A percentile compares a stretch with the other conserved stretches of the same genome.
phyloP scores from a whole-genome alignment of 2,113 vertebrate genomes.

The Danio rerio region DNA sequence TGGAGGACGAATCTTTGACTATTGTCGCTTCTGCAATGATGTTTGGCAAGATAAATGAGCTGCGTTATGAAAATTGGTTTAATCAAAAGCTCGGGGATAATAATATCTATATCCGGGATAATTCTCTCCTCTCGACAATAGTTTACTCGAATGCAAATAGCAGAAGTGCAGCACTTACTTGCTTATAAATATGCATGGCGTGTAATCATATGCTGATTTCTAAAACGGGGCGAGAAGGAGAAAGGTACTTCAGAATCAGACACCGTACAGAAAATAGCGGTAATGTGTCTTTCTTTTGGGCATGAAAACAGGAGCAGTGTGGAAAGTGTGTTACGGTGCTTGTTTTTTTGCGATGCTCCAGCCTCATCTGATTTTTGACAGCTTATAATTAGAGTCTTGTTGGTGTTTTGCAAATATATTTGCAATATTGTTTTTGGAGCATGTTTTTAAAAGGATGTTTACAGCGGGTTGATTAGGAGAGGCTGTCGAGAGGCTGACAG shows the following conservation, averaged over 20 bases:
- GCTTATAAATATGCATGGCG: slow-evolving; percentile 78
- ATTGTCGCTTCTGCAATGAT: slow-evolving; percentile 36
- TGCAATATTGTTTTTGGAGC: background rate
- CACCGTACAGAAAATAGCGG: slow-evolving; percentile 68
- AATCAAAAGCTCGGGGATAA: slow-evolving; percentile 58
- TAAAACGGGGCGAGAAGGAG: slow-evolving; percentile 67
- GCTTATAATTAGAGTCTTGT: slow-evolving; percentile 20
- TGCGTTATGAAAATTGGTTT: slow-evolving; percentile 55
- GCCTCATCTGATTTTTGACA: slow-evolving; percentile 24
- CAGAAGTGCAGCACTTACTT: slow-evolving; percentile 67
- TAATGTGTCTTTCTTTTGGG: slow-evolving; percentile 34
- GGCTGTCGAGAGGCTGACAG: background rate
- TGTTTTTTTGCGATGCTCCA: slow-evolving; percentile 52
- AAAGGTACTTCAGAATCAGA: slow-evolving; percentile 68
- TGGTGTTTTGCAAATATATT: background rate
- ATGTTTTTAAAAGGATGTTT: slow-evolving; percentile 19
- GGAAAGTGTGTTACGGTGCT: slow-evolving; percentile 41
- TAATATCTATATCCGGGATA: slow-evolving; percentile 59
- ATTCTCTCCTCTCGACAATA: slow-evolving; percentile 71
- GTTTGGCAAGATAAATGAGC: slow-evolving; percentile 44
- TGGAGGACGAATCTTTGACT: slow-evolving; percentile 26
- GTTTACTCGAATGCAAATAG: slow-evolving; percentile 75
- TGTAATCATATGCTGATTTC: slow-evolving; percentile 77
- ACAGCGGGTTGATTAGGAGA: background rate
- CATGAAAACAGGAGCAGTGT: background rate